Conservation (phyloP, 2,888 invertebrate genomes). For the Hypomecis punctinalis region DNA sequence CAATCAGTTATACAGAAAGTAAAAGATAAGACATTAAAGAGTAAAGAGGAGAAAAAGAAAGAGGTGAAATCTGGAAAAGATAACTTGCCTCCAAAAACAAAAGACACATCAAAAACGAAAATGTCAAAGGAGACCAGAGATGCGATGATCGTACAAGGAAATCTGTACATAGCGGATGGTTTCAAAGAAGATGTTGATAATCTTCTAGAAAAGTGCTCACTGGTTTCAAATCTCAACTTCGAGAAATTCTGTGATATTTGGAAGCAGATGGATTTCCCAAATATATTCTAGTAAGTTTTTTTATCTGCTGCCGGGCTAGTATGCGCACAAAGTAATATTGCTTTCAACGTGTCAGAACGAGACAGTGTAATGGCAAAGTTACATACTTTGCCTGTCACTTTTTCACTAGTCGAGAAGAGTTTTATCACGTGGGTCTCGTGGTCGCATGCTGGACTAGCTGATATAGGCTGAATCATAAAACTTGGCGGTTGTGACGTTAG, state of each 20-base stretch:
- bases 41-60: neutral
- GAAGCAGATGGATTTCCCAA: slow-evolving; percentile 68
- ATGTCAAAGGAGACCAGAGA: neutral
- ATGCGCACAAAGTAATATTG: neutral
- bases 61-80: neutral
- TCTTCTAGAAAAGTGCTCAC: slow-evolving; percentile 62
- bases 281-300: slow-evolving; percentile 66
- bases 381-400: too few species aligned
- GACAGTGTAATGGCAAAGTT: too few species aligned
- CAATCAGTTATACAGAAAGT: neutral
- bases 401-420: too few species aligned
- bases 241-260: slow-evolving; percentile 64
- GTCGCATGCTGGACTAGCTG: too few species aligned
- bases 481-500: too few species aligned
- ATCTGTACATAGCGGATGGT: slow-evolving; percentile 70
- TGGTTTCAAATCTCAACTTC: slow-evolving; percentile 58
- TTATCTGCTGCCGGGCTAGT: neutral
- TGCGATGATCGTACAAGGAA: slow-evolving; percentile 19
- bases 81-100: neutral
- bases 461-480: too few species aligned
- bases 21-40: neutral
- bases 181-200: slow-evolving; percentile 72
- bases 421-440: too few species aligned
- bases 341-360: too few species aligned
- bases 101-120: neutral